phyloP scores from a whole-genome alignment of 1,140 invertebrate species.

The Dinoponera quadriceps region DNA sequence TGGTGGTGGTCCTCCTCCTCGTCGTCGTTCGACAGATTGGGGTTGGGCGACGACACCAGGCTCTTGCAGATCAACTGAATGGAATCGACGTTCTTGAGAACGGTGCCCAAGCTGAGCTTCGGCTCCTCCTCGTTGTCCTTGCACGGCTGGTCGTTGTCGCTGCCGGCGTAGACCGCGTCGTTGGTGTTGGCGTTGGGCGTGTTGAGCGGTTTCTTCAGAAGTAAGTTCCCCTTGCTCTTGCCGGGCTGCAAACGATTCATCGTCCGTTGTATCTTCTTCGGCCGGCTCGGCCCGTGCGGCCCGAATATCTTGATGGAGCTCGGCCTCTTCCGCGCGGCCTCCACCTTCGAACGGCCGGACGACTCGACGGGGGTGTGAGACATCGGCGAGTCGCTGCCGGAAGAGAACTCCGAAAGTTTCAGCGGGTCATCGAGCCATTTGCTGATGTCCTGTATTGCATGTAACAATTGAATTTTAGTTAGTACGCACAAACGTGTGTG shows the following conservation, averaged over 20 bases:
- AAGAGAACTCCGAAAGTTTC: constrained; percentile 90
- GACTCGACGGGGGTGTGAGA: constrained; percentile 78
- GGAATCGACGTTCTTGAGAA: constrained; percentile 88
- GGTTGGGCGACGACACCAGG: constrained; percentile 82
- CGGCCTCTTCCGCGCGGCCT: constrained; percentile 78
- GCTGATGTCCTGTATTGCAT: constrained; percentile 90
- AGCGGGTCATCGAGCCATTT: constrained; percentile 95
- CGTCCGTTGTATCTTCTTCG: constrained; percentile 92
- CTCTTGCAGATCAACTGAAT: constrained; percentile 84
- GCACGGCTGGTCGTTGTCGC: constrained; percentile 70
- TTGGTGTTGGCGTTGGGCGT: constrained; percentile 60
- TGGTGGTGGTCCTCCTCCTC: constrained; percentile 82
- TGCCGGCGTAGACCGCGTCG: constrained; percentile 57
- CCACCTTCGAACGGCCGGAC: constrained; percentile 68
- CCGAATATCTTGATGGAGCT: constrained; percentile 79
- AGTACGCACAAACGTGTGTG: constrained; percentile 3
- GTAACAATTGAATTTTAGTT: constrained; percentile 23
- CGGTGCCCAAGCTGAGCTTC: constrained; percentile 92
- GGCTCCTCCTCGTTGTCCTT: constrained; percentile 87
- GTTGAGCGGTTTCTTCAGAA: constrained; percentile 84
- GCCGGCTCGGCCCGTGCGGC: constrained; percentile 85
- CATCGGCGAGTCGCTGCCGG: constrained; percentile 90
- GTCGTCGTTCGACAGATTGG: constrained; percentile 82
- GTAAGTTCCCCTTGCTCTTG: constrained; percentile 94
- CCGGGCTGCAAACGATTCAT: constrained; percentile 93